Conservation (phyloP, 2,113 vertebrate species). For the Edolisoma coerulescens region DNA sequence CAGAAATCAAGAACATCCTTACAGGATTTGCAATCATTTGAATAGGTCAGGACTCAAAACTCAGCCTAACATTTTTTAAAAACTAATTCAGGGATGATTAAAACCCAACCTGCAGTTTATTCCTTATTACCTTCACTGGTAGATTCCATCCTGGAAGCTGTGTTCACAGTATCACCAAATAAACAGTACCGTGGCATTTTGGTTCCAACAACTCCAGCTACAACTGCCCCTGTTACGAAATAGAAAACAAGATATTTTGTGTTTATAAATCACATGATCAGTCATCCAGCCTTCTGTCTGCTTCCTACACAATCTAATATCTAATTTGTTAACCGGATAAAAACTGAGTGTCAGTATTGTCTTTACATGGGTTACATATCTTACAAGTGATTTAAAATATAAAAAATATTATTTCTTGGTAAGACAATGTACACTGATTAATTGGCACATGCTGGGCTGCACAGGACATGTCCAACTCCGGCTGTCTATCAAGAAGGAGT, state of each 20-base stretch:
- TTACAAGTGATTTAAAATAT: background rate
- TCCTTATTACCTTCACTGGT: conserved; percentile 78
- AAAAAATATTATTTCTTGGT: background rate
- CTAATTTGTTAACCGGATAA: background rate
- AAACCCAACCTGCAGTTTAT: background rate
- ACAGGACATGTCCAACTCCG: background rate
- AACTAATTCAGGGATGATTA: background rate
- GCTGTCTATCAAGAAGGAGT: background rate
- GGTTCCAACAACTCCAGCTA: conserved; percentile 87
- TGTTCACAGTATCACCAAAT: conserved; percentile 92
- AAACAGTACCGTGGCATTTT: conserved; percentile 92
- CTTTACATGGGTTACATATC: background rate
- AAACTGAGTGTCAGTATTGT: background rate
- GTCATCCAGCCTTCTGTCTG: background rate
- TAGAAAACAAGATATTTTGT: background rate
- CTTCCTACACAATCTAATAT: background rate
- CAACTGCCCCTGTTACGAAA: conserved; percentile 78
- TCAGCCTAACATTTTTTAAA: background rate
- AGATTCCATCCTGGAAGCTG: conserved; percentile 90
- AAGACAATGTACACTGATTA: background rate
- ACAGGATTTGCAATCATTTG: background rate
- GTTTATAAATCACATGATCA: background rate
- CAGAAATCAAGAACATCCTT: background rate
- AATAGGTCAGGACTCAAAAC: background rate
- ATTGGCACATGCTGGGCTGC: background rate